Percentiles rank a stretch among this genome's conserved stretches.
Conservation (phyloP, 2,113 vertebrate species). For the Rafetus swinhoei region DNA sequence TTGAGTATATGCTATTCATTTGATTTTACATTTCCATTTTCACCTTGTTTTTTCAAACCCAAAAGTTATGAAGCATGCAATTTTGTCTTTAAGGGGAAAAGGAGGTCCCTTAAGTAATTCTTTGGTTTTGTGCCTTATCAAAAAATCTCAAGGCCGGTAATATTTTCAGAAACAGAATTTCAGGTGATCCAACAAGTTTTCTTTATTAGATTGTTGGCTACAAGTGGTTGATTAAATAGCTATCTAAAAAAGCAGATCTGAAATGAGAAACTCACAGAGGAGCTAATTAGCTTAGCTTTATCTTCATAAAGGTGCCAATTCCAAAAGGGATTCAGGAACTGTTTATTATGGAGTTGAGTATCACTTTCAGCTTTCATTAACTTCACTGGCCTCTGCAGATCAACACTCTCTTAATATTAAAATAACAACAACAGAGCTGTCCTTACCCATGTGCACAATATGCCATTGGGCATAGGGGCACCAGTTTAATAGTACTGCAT, state of each 20-base stretch:
- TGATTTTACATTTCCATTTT: not conserved
- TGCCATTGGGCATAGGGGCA: too few species aligned
- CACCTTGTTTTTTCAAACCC: rapidly evolving
- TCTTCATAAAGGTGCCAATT: not conserved
- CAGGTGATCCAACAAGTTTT: rapidly evolving
- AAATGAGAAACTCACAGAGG: not conserved
- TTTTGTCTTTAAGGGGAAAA: not conserved
- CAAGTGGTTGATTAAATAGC: not conserved
- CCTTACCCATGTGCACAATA: too few species aligned
- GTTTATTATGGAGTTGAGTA: not conserved
- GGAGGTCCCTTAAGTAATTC: not conserved
- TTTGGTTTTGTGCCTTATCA: not conserved
- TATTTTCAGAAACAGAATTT: not conserved
- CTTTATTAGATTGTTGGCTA: rapidly evolving
- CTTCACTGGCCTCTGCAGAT: rapidly evolving
- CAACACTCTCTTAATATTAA: not conserved
- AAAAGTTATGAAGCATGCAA: not conserved
- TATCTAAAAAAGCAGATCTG: not conserved
- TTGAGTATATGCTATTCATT: not conserved
- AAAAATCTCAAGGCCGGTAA: not conserved
- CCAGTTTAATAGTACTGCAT: too few species aligned
- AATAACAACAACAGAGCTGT: not conserved
- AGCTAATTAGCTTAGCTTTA: not conserved
- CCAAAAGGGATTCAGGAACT: not conserved
- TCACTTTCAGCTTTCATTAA: rapidly evolving